Base-by-base conservation (phyloP, 1,140 invertebrate species). In the Neodiprion pinetum region DNA sequence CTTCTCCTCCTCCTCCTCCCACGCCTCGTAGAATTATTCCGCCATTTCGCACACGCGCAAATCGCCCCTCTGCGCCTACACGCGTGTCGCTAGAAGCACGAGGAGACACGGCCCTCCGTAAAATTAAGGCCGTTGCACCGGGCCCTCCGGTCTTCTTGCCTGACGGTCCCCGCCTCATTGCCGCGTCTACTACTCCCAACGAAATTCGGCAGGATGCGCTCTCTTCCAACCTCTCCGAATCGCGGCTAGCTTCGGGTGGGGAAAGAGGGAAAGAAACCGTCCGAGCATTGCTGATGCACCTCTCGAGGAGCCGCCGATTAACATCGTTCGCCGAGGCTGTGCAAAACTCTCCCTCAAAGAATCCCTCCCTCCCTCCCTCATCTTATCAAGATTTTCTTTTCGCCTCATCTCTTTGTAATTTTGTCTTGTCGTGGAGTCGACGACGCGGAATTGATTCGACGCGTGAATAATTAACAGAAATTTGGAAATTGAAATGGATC, bases 41-140 rank as follows among this genome's bases (percentile, higher is more conserved):
- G 76, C 76, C 28, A 72, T 74, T 76, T 77, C 76, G 11, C 72
- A 75, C 75, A 71, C 77, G 73, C 71, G 49, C 47, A n/a, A 17
- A 23, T 14, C 53, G 53, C 5, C 53, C 4, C 53, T 12, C 53
- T 49, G 23, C 28, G 11, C 74, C 70, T 71, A 47, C 47, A 70
- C 68, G 71, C 71, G 12, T n/a, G 17, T 23, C 48, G 69, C 47
- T 47, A 67, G 49, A 67, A 76, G 67, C 76, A 21, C 61, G 68
- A 71, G 69, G 70, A 75, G 79, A 79, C 80, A 79, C 79, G 81
- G 80, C 83, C 83, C 83, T 82, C 75, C 82, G 77, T 82, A 75
- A 82, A 82, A 83, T 85, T 84, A 82, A 83, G 84, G 82, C 78
- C 84, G 80, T 84, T 86, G 82, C 84, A 84, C 83, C 75, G 82